Evolutionary conservation across 2,797 vertebrate genomes (phyloP).

Genomic region (Kryptolebias ocellatus): DNA sequence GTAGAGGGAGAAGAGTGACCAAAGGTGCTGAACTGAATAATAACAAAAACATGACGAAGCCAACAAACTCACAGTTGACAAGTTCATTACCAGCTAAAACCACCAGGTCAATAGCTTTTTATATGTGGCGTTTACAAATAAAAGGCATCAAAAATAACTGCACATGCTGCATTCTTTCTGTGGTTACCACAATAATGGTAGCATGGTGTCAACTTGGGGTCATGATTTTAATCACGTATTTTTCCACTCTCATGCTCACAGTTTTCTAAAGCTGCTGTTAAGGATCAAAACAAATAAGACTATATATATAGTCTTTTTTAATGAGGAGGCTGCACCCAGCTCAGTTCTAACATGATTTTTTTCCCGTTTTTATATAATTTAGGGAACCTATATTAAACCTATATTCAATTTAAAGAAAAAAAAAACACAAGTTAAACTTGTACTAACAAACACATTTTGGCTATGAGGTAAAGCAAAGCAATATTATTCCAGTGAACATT

Average conservation of each 20-base stretch:
- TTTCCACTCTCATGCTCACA: conserved; percentile 28
- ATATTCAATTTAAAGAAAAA: too few species aligned
- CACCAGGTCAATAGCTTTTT: conserved; percentile 71
- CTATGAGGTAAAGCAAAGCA: too few species aligned
- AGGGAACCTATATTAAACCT: too few species aligned
- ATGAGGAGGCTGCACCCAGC: not conserved
- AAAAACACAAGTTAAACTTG: too few species aligned
- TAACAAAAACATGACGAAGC: conserved; percentile 67
- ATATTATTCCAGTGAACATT: too few species aligned
- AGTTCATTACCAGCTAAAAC: conserved; percentile 79
- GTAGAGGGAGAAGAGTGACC: conserved; percentile 58
- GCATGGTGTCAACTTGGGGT: conserved; percentile 69
- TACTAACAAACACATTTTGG: too few species aligned
- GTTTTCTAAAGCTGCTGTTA: conserved; percentile 32
- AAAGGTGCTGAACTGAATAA: conserved; percentile 78
- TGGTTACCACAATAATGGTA: conserved; percentile 41
- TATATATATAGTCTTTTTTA: not conserved
- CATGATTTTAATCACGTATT: conserved; percentile 59
- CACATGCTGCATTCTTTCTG: conserved; percentile 62
- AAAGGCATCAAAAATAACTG: conserved; percentile 71
- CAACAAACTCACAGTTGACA: conserved; percentile 74
- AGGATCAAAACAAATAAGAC: not conserved
- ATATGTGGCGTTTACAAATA: conserved; percentile 71
- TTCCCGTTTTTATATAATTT: too few species aligned
- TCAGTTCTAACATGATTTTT: too few species aligned